Base-by-base conservation (phyloP, 2,113 vertebrate species). In the Paedocypris sp. region DNA sequence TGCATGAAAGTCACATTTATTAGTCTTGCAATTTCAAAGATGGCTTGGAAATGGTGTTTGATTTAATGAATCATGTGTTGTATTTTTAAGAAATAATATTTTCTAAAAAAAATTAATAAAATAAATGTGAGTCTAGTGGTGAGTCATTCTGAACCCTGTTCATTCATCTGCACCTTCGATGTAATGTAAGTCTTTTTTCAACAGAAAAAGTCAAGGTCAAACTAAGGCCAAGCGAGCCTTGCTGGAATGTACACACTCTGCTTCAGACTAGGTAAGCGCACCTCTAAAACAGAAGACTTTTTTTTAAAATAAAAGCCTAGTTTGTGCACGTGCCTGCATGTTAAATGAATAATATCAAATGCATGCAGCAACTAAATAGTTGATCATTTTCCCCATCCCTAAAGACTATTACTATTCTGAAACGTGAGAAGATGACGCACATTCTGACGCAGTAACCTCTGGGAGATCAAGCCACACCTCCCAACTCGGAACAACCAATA, bases 91-190 rank as follows among this genome's bases (percentile, higher is more conserved):
- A 16, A 28, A 28, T 15, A 12, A n/a, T n/a, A n/a, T n/a, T n/a
- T n/a, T n/a, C n/a, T n/a, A n/a, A n/a, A n/a, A n/a, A n/a, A n/a
- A n/a, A n/a, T 38, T 38, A 6, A 38, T 18, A 4, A 19, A 52
- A 52, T 10, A 52, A 2, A 15, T 57, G 26, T 31, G 16, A 16
- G 18, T 58, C 16, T 58, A 13, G 15, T 25, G 2, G 29, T 64
- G 68, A 70, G 43, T 65, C 68, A 66, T 52, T 32, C 32, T 62
- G 62, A 52, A 51, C 57, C 57, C 63, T 58, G 63, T 70, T 64
- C 66, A 31, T 52, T 18, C 57, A 58, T 45, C 36, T 33, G 66
- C 51, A 66, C 11, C 26, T 13, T 26, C 53, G 26, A 26, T 13
- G 25, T 31, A 26, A 57, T 57, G 7, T 22, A 19, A 54, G 29